Evolutionary conservation across 92 coral and sea anemone genomes (phyloP).

Genomic region (Epizoanthus rinbou): DNA sequence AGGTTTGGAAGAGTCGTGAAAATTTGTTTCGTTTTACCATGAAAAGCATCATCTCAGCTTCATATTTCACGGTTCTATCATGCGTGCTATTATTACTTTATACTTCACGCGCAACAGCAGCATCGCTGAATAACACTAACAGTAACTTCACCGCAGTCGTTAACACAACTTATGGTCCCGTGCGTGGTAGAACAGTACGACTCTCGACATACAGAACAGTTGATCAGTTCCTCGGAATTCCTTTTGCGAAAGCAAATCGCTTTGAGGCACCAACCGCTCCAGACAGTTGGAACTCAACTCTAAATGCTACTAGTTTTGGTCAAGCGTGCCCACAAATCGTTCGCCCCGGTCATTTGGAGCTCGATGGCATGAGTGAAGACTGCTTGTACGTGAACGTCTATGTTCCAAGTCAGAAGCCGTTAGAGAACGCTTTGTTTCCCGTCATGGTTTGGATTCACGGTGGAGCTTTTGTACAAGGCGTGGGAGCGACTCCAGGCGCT

Average conservation of each 20-base stretch:
- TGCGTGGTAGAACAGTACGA: slow-evolving; percentile 43
- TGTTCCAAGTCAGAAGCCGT: slow-evolving; percentile 42
- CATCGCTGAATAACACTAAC: too few species aligned
- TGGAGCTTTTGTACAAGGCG: slow-evolving; percentile 52
- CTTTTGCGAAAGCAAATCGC: slow-evolving; percentile 58
- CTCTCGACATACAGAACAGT: slow-evolving; percentile 53
- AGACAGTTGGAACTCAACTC: slow-evolving; percentile 40
- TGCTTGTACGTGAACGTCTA: slow-evolving; percentile 65
- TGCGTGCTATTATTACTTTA: too few species aligned
- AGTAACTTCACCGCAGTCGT: background rate
- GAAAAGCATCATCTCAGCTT: too few species aligned
- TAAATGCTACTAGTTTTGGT: slow-evolving; percentile 51
- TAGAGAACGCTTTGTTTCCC: slow-evolving; percentile 24
- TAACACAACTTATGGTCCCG: slow-evolving; percentile 58
- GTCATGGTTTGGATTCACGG: slow-evolving; percentile 75
- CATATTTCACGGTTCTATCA: too few species aligned
- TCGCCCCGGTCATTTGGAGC: slow-evolving; percentile 11
- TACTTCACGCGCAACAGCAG: too few species aligned
- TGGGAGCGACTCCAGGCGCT: slow-evolving; percentile 42
- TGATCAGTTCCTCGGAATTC: slow-evolving; percentile 66
- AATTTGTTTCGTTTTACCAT: too few species aligned
- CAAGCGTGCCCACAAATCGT: slow-evolving; percentile 61
- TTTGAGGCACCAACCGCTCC: slow-evolving; percentile 67
- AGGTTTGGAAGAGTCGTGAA: too few species aligned
- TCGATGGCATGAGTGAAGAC: slow-evolving; percentile 41